Evolutionary conservation across 2,888 invertebrate species (phyloP), one percentile per base, ranked within the genome.

Genomic region (Cataglyphis livida): DNA sequence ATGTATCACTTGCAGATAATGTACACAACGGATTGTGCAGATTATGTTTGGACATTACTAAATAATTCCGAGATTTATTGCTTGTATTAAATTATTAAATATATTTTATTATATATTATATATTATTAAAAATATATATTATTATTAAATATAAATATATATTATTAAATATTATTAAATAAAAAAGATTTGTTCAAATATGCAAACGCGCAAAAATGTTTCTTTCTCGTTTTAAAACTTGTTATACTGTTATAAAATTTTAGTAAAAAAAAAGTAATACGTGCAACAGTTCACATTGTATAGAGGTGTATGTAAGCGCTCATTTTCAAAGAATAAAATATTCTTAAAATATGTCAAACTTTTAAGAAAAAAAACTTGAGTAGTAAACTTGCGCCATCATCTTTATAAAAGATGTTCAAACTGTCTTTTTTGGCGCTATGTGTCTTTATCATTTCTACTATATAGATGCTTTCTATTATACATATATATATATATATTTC

Each of bases 301-400:
- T 3, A 44, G n/a, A 44, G 12, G 7, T 57, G 18, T 18, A 57
- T 2, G 59, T 38, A 68, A 10, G 51, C 51, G 78, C 9, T 59
- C 51, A 32, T 76, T 76, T 76, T 12, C 35, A 44, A 79, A 70
- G 18, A 21, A 61, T 59, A 70, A 12, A 21, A 61, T 59, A 32
- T 59, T 79, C 15, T 12, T 21, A 3, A 59, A 44, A 35, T 79
- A 25, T 61, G 59, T 70, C 32, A 44, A 78, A 70, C 21, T 59
- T 79, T 12, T 0, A 6, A n/a, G 9, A 35, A 65, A 66, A 66
- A 79, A 28, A 78, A 70, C 44, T 57, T 15, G 44, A 79, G 59
- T 70, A 59, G 35, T 57, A 35, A 61, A 79, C 59, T 79, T 59
- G 35, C 2, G 25, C 59, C 44, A 70, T 79, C 70, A 78, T 78